Evolutionary conservation across 2,113 vertebrate species (phyloP).

Genomic region (Prinia subflava): DNA sequence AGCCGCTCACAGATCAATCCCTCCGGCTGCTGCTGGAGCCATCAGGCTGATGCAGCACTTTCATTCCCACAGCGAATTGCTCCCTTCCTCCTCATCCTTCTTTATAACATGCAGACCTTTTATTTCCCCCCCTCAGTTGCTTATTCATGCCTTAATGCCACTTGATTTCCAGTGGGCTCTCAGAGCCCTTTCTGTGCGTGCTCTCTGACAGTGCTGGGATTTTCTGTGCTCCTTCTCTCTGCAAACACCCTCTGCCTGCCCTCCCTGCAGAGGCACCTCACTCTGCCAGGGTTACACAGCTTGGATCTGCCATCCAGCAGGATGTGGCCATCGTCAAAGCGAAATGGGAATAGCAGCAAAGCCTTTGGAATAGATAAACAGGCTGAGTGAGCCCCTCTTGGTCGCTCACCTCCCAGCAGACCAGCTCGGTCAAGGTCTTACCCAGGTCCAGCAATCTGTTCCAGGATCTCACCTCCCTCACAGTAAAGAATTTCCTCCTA

Average conservation of each 20-base stretch:
- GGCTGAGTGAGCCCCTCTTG: background rate
- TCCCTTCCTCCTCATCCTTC: background rate
- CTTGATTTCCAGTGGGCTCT: background rate
- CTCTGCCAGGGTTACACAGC: background rate
- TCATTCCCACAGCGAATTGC: background rate
- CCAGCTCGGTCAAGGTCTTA: background rate
- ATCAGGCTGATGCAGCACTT: background rate
- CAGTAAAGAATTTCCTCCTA: too few species aligned
- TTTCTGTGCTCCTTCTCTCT: background rate
- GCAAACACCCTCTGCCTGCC: background rate
- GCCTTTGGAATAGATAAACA: background rate
- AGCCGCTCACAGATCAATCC: background rate
- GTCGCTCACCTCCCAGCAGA: background rate
- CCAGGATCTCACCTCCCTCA: background rate
- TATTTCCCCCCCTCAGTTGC: background rate
- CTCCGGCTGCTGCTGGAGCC: background rate
- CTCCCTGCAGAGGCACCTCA: background rate
- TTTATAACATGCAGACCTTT: background rate
- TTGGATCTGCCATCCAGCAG: background rate
- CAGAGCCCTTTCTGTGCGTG: background rate
- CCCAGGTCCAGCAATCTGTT: background rate
- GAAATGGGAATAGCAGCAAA: background rate
- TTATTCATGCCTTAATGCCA: constrained; percentile 24
- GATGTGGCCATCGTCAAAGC: background rate
- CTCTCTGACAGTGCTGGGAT: background rate